These are phyloP conservation scores for Proteles cristata DNA, from an alignment of 2,113 vertebrate species.

Conservation along the genomic window DNA sequence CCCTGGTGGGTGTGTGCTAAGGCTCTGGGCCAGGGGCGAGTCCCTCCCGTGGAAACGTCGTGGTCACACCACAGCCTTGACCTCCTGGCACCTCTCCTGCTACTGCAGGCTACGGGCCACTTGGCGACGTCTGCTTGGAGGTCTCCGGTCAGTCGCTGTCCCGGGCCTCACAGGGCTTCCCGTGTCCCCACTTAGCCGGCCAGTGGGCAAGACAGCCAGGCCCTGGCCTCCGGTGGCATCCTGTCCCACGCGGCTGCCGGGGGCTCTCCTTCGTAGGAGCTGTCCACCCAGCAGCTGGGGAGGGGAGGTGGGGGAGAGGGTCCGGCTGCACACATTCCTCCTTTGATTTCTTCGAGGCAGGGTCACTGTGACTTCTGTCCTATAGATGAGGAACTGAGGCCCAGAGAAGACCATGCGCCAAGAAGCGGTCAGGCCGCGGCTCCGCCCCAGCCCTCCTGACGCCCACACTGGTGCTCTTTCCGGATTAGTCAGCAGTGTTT, in stretches of 20 bases:
- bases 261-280: not conserved
- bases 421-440: not conserved
- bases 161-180: not conserved
- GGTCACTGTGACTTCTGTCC: not conserved
- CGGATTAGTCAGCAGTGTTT: not conserved
- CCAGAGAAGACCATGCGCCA: not conserved
- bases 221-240: accelerated
- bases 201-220: not conserved
- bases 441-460: not conserved
- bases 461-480: not conserved
- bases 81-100: not conserved
- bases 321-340: accelerated
- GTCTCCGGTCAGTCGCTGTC: not conserved
- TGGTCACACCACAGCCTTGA: not conserved
- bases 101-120: not conserved
- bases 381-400: not conserved
- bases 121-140: not conserved
- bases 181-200: accelerated
- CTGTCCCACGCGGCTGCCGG: accelerated
- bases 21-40: not conserved
- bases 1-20: not conserved
- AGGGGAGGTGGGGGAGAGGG: not conserved
- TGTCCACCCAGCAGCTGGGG: not conserved
- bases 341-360: not conserved
- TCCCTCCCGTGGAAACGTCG: accelerated